These are phyloP conservation scores for Nymphicus hollandicus DNA, from an alignment of 2,113 vertebrate species.

Conservation along the genomic window DNA sequence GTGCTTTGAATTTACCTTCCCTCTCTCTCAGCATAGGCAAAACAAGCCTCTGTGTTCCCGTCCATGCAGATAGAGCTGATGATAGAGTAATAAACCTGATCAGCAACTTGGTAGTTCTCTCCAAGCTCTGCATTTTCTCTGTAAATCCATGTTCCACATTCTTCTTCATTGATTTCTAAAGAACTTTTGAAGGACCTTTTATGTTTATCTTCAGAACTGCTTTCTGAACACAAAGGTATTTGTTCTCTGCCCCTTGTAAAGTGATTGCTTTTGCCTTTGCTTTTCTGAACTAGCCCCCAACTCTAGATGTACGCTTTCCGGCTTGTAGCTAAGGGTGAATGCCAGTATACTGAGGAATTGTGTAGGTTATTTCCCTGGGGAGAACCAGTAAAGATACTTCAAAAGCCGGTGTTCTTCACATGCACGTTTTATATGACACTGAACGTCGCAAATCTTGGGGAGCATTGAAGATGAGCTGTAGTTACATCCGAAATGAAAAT, in stretches of 20 bases:
- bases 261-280: neutral
- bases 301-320: neutral
- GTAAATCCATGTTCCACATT: neutral
- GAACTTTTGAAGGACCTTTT: conserved; percentile 14
- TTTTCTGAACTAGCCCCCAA: neutral
- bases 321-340: neutral
- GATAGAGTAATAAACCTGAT: neutral
- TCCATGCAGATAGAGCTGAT: accelerated
- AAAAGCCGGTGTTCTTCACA: neutral
- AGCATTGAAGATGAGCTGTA: neutral
- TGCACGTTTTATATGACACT: accelerated
- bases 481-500: neutral
- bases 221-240: neutral
- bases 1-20: neutral
- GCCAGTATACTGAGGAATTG: neutral
- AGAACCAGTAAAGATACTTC: neutral
- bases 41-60: accelerated
- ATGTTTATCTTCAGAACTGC: neutral
- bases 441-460: neutral
- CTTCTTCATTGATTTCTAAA: neutral
- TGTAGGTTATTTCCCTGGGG: neutral
- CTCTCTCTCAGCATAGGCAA: neutral
- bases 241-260: conserved; percentile 8
- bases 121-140: neutral
- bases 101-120: neutral